phyloP scores from a whole-genome alignment of 2,797 vertebrate genomes.

The Bradypodion pumilum region DNA sequence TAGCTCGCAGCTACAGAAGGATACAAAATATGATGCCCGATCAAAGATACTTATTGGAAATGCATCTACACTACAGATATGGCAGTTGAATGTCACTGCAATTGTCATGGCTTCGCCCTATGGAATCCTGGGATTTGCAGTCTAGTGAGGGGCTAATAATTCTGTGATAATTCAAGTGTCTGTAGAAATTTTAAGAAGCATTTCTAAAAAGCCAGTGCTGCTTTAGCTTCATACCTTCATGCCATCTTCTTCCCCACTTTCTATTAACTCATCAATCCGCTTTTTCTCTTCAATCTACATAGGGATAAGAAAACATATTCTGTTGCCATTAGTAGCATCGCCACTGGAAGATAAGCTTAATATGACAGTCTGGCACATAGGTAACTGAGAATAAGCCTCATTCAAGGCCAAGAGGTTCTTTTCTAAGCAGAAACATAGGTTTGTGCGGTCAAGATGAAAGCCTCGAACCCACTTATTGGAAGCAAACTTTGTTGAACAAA shows the following conservation, averaged over 20 bases:
- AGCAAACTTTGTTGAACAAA: not conserved
- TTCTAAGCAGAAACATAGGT: not conserved
- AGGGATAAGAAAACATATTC: constrained; percentile 32
- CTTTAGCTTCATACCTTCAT: constrained; percentile 84
- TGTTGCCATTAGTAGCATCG: not conserved
- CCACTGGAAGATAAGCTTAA: no score
- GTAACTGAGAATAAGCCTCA: not conserved
- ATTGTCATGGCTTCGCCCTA: no score
- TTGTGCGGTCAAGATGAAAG: not conserved
- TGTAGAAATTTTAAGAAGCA: not conserved
- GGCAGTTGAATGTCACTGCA: no score
- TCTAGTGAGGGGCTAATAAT: no score
- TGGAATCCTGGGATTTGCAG: no score
- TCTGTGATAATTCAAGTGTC: no score
- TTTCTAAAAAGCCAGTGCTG: no score
- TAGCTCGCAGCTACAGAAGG: no score
- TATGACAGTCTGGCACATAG: not conserved
- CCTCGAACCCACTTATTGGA: not conserved
- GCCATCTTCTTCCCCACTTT: constrained; percentile 92
- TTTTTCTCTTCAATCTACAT: constrained; percentile 90
- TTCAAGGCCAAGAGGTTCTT: not conserved
- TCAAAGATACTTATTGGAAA: no score
- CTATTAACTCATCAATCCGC: constrained; percentile 89
- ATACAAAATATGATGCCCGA: no score
- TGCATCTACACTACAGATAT: no score